Conservation (phyloP, 1,140 invertebrate genomes). For the Drosophila varians region DNA sequence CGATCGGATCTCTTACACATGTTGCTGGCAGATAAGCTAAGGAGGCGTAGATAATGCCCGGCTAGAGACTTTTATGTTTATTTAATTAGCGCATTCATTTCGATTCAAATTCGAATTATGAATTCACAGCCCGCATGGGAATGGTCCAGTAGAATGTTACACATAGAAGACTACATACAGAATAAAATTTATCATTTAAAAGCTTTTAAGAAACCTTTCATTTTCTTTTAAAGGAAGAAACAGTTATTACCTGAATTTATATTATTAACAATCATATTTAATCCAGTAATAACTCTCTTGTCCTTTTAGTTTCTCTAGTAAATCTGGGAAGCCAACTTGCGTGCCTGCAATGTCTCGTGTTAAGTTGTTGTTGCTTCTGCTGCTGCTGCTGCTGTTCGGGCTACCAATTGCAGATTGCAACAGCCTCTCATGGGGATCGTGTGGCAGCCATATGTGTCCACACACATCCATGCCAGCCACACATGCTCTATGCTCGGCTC, state of each 20-base stretch:
- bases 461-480: conserved; percentile 1
- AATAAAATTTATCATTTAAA: conserved; percentile 2
- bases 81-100: conserved; percentile 75
- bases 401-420: conserved; percentile 59
- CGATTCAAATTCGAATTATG: conserved; percentile 48
- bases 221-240: too few relatives aligned
- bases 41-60: conserved; percentile 74
- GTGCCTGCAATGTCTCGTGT: conserved; percentile 55
- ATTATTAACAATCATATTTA: not conserved
- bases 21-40: conserved; percentile 70
- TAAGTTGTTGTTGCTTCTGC: conserved; percentile 65
- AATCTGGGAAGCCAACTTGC: conserved; percentile 18
- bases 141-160: conserved; percentile 28
- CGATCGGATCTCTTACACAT: conserved; percentile 61
- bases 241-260: not conserved
- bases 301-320: not conserved
- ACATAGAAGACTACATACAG: conserved; percentile 15
- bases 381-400: conserved; percentile 60
- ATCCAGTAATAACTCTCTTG: not conserved
- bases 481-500: conserved; percentile 13
- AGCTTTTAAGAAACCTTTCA: too few relatives aligned
- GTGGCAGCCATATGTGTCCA: conserved; percentile 19
- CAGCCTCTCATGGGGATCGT: conserved; percentile 1
- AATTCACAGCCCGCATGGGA: conserved; percentile 44
- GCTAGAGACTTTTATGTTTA: conserved; percentile 65